Evolutionary conservation across 2,888 invertebrate genomes (phyloP), one percentile per base, ranked within the genome.

Genomic region (Saturnia pavonia): DNA sequence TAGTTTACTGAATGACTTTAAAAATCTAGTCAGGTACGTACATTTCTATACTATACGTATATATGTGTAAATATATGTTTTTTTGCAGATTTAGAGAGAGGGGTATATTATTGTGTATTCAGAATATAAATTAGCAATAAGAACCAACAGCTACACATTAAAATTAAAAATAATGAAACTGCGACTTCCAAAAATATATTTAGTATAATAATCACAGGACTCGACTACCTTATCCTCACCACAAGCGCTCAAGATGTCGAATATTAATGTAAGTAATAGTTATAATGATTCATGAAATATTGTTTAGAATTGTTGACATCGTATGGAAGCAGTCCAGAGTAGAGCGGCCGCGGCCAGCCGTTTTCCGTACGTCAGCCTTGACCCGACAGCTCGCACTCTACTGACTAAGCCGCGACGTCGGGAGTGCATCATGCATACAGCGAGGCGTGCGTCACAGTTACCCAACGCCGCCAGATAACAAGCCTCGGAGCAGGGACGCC

Each of bases 311-410:
- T 68, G 71, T 70, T 40, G 63, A 68, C 68, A 68, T 85, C 80
- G 79, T 69, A 74, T 82, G 82, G 84, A 89, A 88, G 83, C 85
- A 82, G 90, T 88, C 84, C 88, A 89, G 81, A 77, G 82, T 79
- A 81, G 81, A 76, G 82, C 79, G 81, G 79, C 77, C 80, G 82
- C 79, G 81, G 79, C 77, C 80, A 81, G 80, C 73, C 82, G 81
- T 75, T 78, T 78, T 79, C 79, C 80, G 80, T 78, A 25, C 82
- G 82, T 80, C 85, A 91, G 84, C 86, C 87, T 88, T 88, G 88
- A 88, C 88, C 88, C 76, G 87, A 70, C 70, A 72, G 73, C 72
- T 71, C 73, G 81, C 73, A 77, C 75, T 74, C 71, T 74, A 72
- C 79, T 85, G 86, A 85, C 80, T 88, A 88, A 88, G 80, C 11